Evolutionary conservation across 2,888 invertebrate species (phyloP).

Genomic region (Ochropacha duplaris): DNA sequence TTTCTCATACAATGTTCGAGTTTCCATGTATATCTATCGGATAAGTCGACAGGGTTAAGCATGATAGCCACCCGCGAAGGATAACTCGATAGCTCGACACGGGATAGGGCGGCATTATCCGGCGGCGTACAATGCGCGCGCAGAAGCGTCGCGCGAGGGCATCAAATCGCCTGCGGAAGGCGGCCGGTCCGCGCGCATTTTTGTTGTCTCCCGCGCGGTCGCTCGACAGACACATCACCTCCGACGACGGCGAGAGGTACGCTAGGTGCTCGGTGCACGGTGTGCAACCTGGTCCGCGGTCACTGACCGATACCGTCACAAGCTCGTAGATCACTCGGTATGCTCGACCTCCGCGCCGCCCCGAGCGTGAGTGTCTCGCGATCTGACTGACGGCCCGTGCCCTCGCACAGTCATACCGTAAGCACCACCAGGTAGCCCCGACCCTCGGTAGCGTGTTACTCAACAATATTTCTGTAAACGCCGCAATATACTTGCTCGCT

Average conservation of each 20-base stretch:
- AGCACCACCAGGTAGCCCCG: slow-evolving; percentile 60
- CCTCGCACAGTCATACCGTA: slow-evolving; percentile 31
- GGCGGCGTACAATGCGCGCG: slow-evolving; percentile 70
- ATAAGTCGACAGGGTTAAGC: slow-evolving; percentile 63
- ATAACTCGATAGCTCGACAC: slow-evolving; percentile 79
- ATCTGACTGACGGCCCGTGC: slow-evolving; percentile 17
- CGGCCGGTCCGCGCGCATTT: slow-evolving; percentile 73
- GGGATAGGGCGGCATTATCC: slow-evolving; percentile 78
- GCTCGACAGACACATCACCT: slow-evolving; percentile 63
- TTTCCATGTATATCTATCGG: slow-evolving; percentile 49
- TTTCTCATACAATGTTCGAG: slow-evolving; percentile 37
- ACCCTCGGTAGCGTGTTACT: slow-evolving; percentile 69
- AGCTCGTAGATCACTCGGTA: slow-evolving; percentile 29
- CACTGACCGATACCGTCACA: slow-evolving; percentile 67
- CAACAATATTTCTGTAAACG: slow-evolving; percentile 63
- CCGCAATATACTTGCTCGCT: slow-evolving; percentile 58
- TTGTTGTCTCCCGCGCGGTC: slow-evolving; percentile 56
- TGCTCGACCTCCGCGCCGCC: slow-evolving; percentile 43
- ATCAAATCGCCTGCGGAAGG: slow-evolving; percentile 79
- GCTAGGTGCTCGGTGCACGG: slow-evolving; percentile 47
- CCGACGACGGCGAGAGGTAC: slow-evolving; percentile 57
- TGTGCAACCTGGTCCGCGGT: slow-evolving; percentile 57
- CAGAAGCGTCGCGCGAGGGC: slow-evolving; percentile 76
- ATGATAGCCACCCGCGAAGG: slow-evolving; percentile 58
- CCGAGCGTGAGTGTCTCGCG: slow-evolving; percentile 34